phyloP scores from a whole-genome alignment of 2,797 vertebrate species.

The Alosa sapidissima region DNA sequence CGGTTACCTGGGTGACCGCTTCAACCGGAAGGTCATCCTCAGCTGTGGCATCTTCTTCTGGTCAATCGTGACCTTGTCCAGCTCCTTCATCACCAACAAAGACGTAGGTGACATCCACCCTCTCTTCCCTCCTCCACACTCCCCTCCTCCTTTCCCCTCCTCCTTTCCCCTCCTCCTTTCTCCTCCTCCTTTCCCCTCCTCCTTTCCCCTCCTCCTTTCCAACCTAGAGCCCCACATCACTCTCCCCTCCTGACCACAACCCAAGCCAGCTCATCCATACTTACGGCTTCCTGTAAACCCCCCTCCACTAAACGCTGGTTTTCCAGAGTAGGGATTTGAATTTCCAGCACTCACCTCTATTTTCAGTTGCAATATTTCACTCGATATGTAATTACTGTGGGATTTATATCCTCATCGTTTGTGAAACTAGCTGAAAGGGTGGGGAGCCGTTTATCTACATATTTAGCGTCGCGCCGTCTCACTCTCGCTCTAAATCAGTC shows the following conservation, averaged over 20 bases:
- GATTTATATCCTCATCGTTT: background rate
- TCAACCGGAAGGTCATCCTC: constrained; percentile 87
- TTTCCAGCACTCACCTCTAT: constrained; percentile 16
- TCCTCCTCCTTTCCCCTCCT: background rate
- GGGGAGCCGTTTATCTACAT: background rate
- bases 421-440: background rate
- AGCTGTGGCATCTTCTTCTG: constrained; percentile 89
- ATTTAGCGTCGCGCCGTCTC: background rate
- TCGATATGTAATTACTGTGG: background rate
- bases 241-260: background rate
- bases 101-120: constrained; percentile 70
- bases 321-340: background rate
- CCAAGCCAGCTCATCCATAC: background rate
- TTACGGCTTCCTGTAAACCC: background rate
- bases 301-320: background rate
- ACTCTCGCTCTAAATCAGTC: background rate
- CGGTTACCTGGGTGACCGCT: constrained; percentile 87
- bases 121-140: background rate
- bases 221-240: background rate
- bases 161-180: background rate
- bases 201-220: background rate
- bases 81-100: constrained; percentile 85
- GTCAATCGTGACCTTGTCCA: constrained; percentile 83
- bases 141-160: background rate
- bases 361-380: constrained; percentile 9